Evolutionary conservation across 1,140 invertebrate genomes (phyloP).

Genomic region (Diuraphis noxia): DNA sequence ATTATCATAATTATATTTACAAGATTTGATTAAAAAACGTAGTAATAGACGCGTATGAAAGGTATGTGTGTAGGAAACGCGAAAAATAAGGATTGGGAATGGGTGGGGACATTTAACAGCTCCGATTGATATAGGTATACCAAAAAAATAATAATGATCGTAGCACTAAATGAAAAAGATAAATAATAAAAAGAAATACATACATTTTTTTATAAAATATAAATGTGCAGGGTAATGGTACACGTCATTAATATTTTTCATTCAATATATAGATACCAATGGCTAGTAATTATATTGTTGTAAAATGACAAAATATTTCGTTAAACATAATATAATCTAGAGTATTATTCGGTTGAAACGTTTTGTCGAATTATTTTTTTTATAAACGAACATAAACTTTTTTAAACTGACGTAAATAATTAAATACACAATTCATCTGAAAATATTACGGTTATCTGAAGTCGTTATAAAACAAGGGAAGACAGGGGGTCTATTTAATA

Average conservation of each 20-base stretch:
- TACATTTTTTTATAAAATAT: not conserved
- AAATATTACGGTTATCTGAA: not conserved
- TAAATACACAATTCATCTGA: not conserved
- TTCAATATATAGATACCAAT: not conserved
- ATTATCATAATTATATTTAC: not conserved
- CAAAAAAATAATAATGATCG: not conserved
- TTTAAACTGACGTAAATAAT: not conserved
- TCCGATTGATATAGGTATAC: not conserved
- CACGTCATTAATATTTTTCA: not conserved
- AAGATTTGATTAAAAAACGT: not conserved
- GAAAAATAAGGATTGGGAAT: not conserved
- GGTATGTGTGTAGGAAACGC: not conserved
- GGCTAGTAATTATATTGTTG: not conserved
- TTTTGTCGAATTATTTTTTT: conserved; percentile 3
- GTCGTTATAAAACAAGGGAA: not conserved
- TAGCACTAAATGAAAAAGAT: not conserved
- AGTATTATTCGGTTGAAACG: not conserved
- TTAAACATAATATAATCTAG: not conserved
- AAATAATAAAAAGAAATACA: not conserved
- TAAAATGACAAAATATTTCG: not conserved
- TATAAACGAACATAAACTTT: not conserved
- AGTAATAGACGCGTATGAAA: not conserved
- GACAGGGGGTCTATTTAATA: not conserved
- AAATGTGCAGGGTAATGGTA: not conserved
- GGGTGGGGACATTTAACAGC: not conserved